Base-by-base conservation (phyloP, 1,140 invertebrate genomes). In the Artemia franciscana region DNA sequence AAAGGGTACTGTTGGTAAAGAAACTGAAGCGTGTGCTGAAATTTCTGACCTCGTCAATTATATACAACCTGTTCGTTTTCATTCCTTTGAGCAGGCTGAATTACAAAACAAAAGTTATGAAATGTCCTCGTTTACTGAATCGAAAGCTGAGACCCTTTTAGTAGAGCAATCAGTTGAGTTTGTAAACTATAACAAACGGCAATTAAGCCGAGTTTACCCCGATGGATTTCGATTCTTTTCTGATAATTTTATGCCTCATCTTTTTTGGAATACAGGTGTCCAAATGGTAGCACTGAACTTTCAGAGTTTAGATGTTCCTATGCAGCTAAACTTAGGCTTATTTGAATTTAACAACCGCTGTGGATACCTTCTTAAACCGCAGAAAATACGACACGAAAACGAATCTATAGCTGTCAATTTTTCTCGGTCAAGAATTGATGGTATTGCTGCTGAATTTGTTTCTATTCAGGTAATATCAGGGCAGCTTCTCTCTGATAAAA, bases 231-330 rank as follows among this genome's bases (percentile, higher is more conserved):
- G 95, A 58, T 96, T 98, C 67, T 94, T 98, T 75, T 97, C 92
- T 26, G 92, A 90, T 63, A 99, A 99, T 73, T 98, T 96, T 68
- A 93, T 98, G 85, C 96, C 96, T 5, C 94, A 97, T 78, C 86
- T 98, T 39, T 99, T 98, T 74, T 99, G 95, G 96, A 98, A 98
- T 74, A 93, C 93, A 4, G 96, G 96, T 1, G 98, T 94, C 74
- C 96, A 99, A 71, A 78, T 99, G 72, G 95, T 99, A 5, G 92
- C 96, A 0, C 78, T 99, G 0, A 99, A 99, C 76, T 98, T 91
- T 75, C 96, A 99, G 77, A 97, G 94, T 0, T n/a, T 67, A 82
- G 90, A 94, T 73, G 75, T 98, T 60, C 89, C 91, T 21, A 98
- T 99, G 94, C 95, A 98, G 74, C 78, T 99, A 5, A 99, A 99